These are phyloP conservation scores for Orthonyx spaldingii DNA, from an alignment of 2,113 vertebrate species.

Conservation along the genomic window DNA sequence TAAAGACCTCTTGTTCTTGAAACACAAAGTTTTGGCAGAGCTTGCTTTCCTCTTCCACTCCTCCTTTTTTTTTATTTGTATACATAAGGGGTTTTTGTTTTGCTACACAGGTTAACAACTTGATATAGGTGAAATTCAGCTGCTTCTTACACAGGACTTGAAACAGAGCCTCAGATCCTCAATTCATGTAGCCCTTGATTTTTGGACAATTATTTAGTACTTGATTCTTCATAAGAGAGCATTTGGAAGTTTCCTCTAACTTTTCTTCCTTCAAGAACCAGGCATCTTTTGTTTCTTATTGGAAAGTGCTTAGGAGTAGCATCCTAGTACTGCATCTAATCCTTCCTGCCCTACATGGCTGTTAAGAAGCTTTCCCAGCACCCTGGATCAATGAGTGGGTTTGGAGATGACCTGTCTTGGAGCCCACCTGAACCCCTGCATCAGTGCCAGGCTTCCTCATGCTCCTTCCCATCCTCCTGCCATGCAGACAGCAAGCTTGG, in stretches of 20 bases:
- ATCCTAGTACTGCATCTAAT: neutral
- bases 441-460: neutral
- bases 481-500: neutral
- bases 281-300: neutral
- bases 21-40: neutral
- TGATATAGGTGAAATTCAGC: neutral
- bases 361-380: neutral
- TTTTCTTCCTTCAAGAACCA: neutral
- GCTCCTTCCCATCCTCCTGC: neutral
- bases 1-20: conserved; percentile 9
- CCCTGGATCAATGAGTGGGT: fast-evolving
- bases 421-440: neutral
- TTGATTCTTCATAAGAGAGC: neutral
- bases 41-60: fast-evolving
- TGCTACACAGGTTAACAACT: neutral
- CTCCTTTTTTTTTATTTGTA: neutral
- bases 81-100: neutral
- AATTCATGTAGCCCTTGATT: neutral
- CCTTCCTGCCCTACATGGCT: fast-evolving
- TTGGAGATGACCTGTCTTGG: neutral
- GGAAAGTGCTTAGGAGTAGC: neutral
- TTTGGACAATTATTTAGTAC: neutral
- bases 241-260: neutral
- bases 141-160: neutral
- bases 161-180: neutral